Evolutionary conservation across 2,113 vertebrate genomes (phyloP).

Genomic region (Gnathonemus echidnorhynchus): DNA sequence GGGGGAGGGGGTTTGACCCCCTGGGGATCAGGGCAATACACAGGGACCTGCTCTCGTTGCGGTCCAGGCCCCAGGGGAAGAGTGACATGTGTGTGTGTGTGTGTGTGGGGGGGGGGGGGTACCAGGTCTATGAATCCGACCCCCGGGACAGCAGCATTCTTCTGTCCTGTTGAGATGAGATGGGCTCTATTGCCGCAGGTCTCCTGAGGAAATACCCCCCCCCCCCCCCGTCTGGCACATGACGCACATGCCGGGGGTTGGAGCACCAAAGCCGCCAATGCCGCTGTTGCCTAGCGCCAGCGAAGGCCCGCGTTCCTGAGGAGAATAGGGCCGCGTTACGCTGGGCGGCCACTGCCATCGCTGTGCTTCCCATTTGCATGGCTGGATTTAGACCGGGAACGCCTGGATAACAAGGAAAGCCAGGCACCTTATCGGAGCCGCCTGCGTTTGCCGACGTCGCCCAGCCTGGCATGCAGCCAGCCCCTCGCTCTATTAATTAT

Average conservation of each 20-base stretch:
- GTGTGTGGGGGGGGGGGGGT: neutral
- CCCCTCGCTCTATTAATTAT: neutral
- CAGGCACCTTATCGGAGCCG: neutral
- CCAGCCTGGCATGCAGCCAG: neutral
- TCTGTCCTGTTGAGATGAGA: neutral
- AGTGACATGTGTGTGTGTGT: neutral
- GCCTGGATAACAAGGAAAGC: neutral
- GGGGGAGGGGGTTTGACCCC: slow-evolving; percentile 24
- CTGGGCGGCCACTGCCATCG: neutral
- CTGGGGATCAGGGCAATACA: slow-evolving; percentile 33
- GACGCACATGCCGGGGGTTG: neutral
- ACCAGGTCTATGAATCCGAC: neutral
- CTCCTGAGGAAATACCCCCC: neutral
- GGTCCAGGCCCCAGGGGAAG: neutral
- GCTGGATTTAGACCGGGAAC: neutral
- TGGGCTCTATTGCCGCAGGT: neutral
- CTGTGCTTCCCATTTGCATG: neutral
- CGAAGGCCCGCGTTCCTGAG: neutral
- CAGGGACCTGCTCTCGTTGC: neutral
- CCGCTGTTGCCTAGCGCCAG: neutral
- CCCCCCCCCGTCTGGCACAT: neutral
- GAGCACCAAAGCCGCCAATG: too few relatives aligned
- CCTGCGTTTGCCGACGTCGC: too few relatives aligned
- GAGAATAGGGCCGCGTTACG: neutral
- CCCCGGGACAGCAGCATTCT: neutral